phyloP scores from a whole-genome alignment of 2,113 vertebrate genomes.

The Ptilonorhynchus violaceus region DNA sequence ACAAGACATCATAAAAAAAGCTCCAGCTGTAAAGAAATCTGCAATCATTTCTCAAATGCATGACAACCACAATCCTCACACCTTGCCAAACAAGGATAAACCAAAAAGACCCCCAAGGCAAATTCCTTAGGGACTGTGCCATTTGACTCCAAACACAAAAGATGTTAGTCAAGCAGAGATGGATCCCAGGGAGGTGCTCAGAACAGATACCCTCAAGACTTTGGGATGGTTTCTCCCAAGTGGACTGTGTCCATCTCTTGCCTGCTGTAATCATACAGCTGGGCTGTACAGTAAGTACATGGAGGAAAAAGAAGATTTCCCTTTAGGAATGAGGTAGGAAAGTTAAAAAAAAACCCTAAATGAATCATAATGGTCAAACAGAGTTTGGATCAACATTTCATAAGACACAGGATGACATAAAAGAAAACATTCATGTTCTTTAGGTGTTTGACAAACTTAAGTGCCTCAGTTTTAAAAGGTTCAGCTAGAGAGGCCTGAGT shows the following conservation, averaged over 20 bases:
- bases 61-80: not conserved
- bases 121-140: not conserved
- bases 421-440: not conserved
- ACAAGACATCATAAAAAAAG: not conserved
- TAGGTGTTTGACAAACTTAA: not conserved
- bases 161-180: not conserved
- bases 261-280: not conserved
- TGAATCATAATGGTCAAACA: not conserved
- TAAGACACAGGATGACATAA: not conserved
- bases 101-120: not conserved
- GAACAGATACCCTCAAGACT: not conserved
- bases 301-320: not conserved
- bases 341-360: not conserved
- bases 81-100: not conserved
- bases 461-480: not conserved
- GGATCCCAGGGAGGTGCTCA: not conserved
- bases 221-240: not conserved
- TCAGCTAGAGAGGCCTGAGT: not conserved
- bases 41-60: not conserved
- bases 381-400: not conserved
- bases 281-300: not conserved
- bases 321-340: not conserved
- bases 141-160: not conserved
- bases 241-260: not conserved
- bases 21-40: not conserved